Conservation (phyloP, 2,113 vertebrate species). For the Oreochromis niloticus region DNA sequence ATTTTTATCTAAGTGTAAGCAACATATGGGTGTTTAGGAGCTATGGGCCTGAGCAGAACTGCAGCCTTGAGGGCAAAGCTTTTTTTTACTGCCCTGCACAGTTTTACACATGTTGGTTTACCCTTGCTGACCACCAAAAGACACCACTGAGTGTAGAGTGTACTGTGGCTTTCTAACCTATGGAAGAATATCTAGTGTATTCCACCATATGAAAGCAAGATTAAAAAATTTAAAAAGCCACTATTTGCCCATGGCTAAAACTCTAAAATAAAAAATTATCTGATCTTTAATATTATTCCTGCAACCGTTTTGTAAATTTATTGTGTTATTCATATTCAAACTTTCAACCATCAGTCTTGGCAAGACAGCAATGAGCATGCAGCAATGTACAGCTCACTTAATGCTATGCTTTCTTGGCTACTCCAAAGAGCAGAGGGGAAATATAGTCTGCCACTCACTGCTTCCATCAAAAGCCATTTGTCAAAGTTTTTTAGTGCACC, state of each 20-base stretch:
- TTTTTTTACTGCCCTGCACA: neutral
- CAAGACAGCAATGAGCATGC: neutral
- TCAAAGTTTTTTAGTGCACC: constrained; percentile 44
- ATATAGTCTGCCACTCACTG: constrained; percentile 33
- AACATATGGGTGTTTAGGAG: constrained; percentile 15
- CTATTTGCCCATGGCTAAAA: constrained; percentile 22
- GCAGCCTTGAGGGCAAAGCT: neutral
- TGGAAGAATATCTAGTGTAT: neutral
- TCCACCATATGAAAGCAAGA: constrained; percentile 11
- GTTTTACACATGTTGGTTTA: neutral
- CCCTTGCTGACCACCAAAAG: neutral
- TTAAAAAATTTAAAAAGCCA: constrained; percentile 5
- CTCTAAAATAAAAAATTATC: neutral
- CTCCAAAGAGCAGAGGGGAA: neutral
- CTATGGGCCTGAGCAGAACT: neutral
- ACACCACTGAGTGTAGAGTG: neutral
- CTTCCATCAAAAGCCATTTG: constrained; percentile 55
- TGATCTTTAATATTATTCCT: neutral
- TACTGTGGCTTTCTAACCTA: neutral
- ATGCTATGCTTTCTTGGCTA: constrained; percentile 18
- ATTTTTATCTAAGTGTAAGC: constrained; percentile 5
- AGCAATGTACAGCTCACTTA: constrained; percentile 14
- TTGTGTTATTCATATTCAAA: neutral
- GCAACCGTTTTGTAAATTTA: neutral
- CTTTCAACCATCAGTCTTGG: neutral